Conservation (phyloP, 2,797 vertebrate species). For the Poecilia wingei region DNA sequence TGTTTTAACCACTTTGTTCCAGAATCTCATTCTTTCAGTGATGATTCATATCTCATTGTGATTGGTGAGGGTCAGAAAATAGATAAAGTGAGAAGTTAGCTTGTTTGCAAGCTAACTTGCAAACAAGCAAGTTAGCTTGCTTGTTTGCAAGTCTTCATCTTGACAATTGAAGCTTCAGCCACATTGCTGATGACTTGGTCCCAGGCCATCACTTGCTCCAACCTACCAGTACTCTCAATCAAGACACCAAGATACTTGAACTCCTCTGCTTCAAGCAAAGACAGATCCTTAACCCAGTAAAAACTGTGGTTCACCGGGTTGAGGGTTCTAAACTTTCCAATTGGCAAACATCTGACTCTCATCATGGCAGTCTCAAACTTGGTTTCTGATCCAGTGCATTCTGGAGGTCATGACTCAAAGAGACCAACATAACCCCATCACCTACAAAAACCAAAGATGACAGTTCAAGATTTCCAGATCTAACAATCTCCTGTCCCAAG, state of each 20-base stretch:
- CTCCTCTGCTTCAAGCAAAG: not conserved
- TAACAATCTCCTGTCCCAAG: not conserved
- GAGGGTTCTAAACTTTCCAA: not conserved
- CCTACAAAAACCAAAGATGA: not conserved
- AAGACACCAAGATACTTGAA: not conserved
- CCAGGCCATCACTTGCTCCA: not conserved
- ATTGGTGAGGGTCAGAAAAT: not conserved
- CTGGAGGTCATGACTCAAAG: not conserved
- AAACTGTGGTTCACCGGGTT: not conserved
- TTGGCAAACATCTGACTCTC: not conserved
- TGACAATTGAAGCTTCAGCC: not conserved
- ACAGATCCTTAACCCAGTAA: not conserved
- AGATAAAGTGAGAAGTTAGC: not conserved
- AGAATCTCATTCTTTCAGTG: not conserved
- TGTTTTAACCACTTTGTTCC: not conserved
- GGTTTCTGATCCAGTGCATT: not conserved
- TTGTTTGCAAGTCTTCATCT: not conserved
- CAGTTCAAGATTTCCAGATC: not conserved
- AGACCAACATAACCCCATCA: not conserved
- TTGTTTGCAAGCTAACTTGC: too few species aligned
- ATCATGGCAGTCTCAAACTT: not conserved
- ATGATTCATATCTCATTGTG: not conserved
- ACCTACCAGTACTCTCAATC: not conserved
- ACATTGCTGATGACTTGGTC: not conserved
- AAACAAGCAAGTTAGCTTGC: not conserved